Evolutionary conservation across 1,140 invertebrate species (phyloP).

Genomic region (Diorhabda sublineata): DNA sequence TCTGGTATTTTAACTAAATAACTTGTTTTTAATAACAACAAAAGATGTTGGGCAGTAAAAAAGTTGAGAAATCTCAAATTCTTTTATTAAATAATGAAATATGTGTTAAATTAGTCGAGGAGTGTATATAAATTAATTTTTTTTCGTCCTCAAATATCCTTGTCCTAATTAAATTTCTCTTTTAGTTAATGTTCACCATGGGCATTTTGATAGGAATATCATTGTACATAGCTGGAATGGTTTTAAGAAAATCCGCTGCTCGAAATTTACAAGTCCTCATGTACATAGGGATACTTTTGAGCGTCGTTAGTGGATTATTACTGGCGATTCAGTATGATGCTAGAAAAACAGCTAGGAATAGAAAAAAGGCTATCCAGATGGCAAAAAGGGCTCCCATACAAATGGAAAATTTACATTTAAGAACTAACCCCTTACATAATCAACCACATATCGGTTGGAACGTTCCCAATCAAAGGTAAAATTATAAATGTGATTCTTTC

Average conservation of each 20-base stretch:
- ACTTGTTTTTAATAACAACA: too few species aligned
- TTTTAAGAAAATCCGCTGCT: conserved; percentile 54
- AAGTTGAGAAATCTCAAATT: too few species aligned
- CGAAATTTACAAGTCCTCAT: conserved; percentile 59
- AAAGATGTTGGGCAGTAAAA: too few species aligned
- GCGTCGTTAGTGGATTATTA: conserved; percentile 56
- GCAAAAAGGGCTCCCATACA: conserved; percentile 40
- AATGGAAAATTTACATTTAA: conserved; percentile 33
- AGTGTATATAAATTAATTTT: too few species aligned
- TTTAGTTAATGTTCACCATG: conserved; percentile 58
- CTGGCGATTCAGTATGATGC: conserved; percentile 60
- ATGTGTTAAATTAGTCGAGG: too few species aligned
- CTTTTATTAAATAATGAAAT: too few species aligned
- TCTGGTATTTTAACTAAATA: too few species aligned
- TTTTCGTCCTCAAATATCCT: too few species aligned
- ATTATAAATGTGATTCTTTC: too few species aligned
- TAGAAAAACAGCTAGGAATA: conserved; percentile 51
- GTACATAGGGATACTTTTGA: conserved; percentile 57
- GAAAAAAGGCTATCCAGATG: conserved; percentile 38
- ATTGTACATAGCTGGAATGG: conserved; percentile 57
- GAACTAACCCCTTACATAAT: conserved; percentile 21
- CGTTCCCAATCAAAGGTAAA: conserved; percentile 21
- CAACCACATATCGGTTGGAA: conserved; percentile 17
- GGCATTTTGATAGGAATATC: conserved; percentile 59
- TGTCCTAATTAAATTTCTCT: conserved; percentile 23